Base-by-base conservation (phyloP, 2,888 invertebrate species). In the Drosophila koepferae region DNA sequence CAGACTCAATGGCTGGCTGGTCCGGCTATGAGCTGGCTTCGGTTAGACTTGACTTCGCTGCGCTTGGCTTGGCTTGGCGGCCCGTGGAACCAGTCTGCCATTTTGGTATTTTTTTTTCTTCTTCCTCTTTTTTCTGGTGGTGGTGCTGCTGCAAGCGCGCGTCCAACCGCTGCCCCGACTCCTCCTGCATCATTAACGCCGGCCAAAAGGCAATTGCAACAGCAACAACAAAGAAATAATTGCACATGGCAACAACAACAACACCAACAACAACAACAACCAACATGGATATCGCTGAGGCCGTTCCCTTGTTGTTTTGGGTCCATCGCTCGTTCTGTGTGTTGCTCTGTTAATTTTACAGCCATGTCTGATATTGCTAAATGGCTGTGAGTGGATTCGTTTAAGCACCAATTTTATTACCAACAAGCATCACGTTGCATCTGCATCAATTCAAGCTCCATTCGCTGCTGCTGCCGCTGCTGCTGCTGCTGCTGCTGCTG, bases 341-440 rank as follows among this genome's bases (percentile, higher is more conserved):
- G 86, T 83, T 90, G 86, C 89, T 88, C 90, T 86, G 86, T 90
- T 86, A 87, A 90, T 87, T 90, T 90, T 86, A 83, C 86, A 86
- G 89, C 86, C 90, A 89, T 90, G 90, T 91, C 90, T 89, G 87
- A 90, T 90, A 91, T 90, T 90, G 91, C 91, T 90, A 90, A 90
- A 91, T 90, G 90, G 91, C 91, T 90, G 85, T 91, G 90, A 90
- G 91, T 90, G 90, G 91, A 89, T 90, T 90, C 90, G 90, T 90
- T 91, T 90, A 91, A 90, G 91, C 91, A 90, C 90, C 91, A 90
- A 90, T 91, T 90, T 91, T 90, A 91, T 90, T 90, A 90, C 88
- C 90, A 86, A 86, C 90, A 90, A 86, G 88, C 86, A 88, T 82
- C 89, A 88, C 90, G 86, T 85, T 86, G 86, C 82, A 90, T 86